Conservation (phyloP, 2,888 invertebrate species). For the Trachelus tabidus region DNA sequence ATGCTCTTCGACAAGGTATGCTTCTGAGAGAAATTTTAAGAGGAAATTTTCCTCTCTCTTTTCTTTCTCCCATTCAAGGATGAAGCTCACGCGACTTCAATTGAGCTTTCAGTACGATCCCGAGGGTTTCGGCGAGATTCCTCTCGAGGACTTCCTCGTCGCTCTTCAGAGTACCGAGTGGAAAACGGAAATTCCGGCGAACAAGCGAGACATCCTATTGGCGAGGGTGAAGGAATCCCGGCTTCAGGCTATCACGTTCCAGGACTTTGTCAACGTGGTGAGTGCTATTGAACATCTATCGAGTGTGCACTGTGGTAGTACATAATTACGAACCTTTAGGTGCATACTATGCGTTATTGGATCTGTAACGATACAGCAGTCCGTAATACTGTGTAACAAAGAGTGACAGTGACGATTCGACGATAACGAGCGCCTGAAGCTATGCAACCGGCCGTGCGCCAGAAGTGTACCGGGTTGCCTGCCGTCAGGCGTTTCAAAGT, state of each 20-base stretch:
- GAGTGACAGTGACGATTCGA: background rate
- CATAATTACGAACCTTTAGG: background rate
- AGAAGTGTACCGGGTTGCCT: background rate
- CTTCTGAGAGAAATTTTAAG: background rate
- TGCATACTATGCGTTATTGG: background rate
- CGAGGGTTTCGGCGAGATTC: conserved; percentile 93
- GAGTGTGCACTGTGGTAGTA: background rate
- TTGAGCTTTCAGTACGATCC: conserved; percentile 80
- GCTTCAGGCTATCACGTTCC: conserved; percentile 84
- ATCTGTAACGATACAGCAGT: background rate
- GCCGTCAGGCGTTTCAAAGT: background rate
- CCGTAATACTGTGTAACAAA: background rate
- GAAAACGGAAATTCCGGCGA: conserved; percentile 78
- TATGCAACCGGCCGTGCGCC: background rate
- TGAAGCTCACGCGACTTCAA: conserved; percentile 5
- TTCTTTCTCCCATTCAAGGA: conserved; percentile 1
- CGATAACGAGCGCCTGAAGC: background rate
- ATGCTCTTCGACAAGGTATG: conserved; percentile 86
- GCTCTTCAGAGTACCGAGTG: conserved; percentile 84
- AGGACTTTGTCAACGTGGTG: conserved; percentile 95
- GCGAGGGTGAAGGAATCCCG: conserved; percentile 53
- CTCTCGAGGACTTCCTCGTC: conserved; percentile 84
- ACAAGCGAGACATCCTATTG: conserved; percentile 76
- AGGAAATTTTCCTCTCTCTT: background rate
- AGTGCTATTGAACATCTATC: conserved; percentile 66